phyloP scores from a whole-genome alignment of 2,113 vertebrate species.

The Austrofundulus limnaeus region DNA sequence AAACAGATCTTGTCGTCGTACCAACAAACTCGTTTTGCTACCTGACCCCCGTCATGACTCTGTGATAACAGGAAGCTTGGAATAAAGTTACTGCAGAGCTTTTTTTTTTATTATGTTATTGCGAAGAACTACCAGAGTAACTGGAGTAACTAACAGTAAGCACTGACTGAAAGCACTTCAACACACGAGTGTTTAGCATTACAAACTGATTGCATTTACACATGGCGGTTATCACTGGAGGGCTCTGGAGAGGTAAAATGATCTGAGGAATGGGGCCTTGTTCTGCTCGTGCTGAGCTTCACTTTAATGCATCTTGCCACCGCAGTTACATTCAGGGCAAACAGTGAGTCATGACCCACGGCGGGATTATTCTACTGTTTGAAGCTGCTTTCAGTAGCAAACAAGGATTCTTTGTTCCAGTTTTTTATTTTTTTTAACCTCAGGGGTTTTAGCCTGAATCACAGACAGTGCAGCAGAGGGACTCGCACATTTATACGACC shows the following conservation, averaged over 20 bases:
- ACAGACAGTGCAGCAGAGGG: conserved; percentile 4
- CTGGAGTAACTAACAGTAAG: too few species aligned
- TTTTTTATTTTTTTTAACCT: background rate
- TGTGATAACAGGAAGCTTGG: conserved; percentile 44
- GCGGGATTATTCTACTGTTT: conserved; percentile 57
- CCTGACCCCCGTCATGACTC: conserved; percentile 53
- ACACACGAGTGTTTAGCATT: background rate
- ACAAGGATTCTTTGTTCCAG: conserved; percentile 58
- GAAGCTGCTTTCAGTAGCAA: conserved; percentile 49
- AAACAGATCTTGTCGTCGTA: conserved; percentile 51
- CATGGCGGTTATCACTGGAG: background rate
- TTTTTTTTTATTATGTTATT: background rate
- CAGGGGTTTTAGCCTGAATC: conserved; percentile 34
- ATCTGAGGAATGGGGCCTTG: conserved; percentile 12
- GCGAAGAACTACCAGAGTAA: background rate
- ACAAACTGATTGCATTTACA: background rate
- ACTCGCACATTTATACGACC: conserved; percentile 20
- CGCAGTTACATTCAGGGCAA: conserved; percentile 54
- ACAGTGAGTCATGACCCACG: conserved; percentile 57
- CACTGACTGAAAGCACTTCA: too few species aligned
- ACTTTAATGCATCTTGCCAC: conserved; percentile 41
- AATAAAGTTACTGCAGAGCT: conserved; percentile 45
- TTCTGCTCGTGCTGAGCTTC: conserved; percentile 25
- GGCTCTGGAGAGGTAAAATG: background rate
- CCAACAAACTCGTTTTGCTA: conserved; percentile 56